Evolutionary conservation across 1,140 invertebrate genomes (phyloP).

Genomic region (Sycophaga agraensis): DNA sequence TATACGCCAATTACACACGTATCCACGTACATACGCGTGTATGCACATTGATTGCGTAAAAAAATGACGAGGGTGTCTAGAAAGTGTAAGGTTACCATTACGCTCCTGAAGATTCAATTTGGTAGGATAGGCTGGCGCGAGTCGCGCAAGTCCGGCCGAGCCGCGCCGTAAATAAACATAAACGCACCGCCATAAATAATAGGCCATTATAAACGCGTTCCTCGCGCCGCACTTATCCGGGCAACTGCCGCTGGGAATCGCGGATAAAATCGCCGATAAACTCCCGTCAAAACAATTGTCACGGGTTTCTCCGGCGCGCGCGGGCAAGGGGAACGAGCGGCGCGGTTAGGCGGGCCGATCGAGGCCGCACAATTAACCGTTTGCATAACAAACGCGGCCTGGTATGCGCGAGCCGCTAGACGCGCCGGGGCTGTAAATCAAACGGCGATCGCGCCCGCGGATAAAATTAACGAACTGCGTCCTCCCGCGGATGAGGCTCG

Average conservation of each 20-base stretch:
- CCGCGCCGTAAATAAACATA: constrained; percentile 3
- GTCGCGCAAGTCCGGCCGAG: too few relatives aligned
- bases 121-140: neutral
- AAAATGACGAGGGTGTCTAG: neutral
- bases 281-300: constrained; percentile 13
- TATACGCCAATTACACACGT: too few relatives aligned
- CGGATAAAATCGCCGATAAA: neutral
- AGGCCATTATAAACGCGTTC: neutral
- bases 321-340: neutral
- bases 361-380: neutral
- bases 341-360: neutral
- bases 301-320: neutral
- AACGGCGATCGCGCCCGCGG: too few relatives aligned
- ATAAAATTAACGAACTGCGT: constrained; percentile 28
- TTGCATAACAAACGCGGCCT: constrained; percentile 5
- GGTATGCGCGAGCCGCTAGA: too few relatives aligned
- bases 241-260: neutral
- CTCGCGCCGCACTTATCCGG: neutral
- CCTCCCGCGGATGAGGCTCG: too few relatives aligned
- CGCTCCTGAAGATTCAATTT: constrained; percentile 7
- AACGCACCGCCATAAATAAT: neutral
- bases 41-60: neutral
- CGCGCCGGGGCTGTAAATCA: too few relatives aligned
- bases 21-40: too few relatives aligned
- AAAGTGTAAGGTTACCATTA: neutral